These are phyloP conservation scores for Proctacanthus coquilletti DNA, from an alignment of 1,140 invertebrate genomes.

Conservation along the genomic window DNA sequence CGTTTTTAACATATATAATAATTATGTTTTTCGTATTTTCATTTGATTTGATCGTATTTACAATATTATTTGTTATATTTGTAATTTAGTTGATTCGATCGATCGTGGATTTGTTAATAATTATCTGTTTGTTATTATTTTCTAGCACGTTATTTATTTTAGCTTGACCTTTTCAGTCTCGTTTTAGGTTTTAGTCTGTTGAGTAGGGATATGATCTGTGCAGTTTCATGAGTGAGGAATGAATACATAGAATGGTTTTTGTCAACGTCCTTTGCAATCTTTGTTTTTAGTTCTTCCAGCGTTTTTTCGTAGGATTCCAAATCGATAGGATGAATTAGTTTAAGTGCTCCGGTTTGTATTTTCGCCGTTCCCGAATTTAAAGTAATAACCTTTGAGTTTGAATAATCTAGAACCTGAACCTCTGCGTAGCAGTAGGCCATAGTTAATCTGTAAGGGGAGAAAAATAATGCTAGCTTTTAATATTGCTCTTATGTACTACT, in stretches of 20 bases:
- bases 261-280: neutral
- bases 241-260: neutral
- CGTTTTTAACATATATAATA: constrained; percentile 1
- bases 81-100: constrained; percentile 4
- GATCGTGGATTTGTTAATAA: constrained; percentile 5
- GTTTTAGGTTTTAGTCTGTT: too few relatives aligned
- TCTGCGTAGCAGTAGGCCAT: neutral
- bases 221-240: too few relatives aligned
- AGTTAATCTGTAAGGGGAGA: too few relatives aligned
- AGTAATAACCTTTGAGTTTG: neutral
- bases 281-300: too few relatives aligned
- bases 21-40: neutral
- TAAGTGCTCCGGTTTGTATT: neutral
- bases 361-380: neutral
- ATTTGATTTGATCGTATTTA: constrained; percentile 4
- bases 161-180: neutral
- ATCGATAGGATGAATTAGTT: neutral
- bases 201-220: too few relatives aligned
- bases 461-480: constrained; percentile 7
- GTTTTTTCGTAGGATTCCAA: too few relatives aligned
- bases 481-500: constrained; percentile 7
- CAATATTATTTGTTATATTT: too few relatives aligned
- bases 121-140: constrained; percentile 9
- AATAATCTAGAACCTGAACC: too few relatives aligned
- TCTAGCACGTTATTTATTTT: constrained; percentile 7